Evolutionary conservation across 2,113 vertebrate species (phyloP), one percentile per base, ranked within the genome.

Genomic region (Podiceps cristatus): DNA sequence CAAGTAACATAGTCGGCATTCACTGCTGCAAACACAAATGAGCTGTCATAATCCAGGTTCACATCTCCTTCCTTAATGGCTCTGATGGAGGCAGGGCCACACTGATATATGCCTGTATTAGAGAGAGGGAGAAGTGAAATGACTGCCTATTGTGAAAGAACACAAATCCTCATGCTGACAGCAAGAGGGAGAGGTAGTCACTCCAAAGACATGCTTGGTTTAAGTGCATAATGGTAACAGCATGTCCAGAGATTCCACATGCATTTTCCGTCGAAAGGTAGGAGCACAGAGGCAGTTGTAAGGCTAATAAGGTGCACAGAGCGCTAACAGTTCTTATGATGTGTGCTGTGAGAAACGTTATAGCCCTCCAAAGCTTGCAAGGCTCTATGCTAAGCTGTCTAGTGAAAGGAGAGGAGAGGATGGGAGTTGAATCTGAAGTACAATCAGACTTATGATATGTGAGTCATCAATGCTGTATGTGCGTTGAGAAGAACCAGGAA

Each of bases 1-100:
- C 99, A 99, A 31, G 97, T 96, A 4, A 98, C 95, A 4, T 95
- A 97, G 94, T 99, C 99, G 2, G 98, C 99, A 4, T 99, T 99
- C 93, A 99, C 99, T 93, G 99, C 99, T 2, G 99, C 98, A 18
- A 97, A 99, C 91, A 99, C 98, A 85, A 99, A 99, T 3, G 98
- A 97, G 45, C 98, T 96, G 44, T 99, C 99, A 3, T 99, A 99
- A 56, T 98, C 97, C 53, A 98, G 50, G 31, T 98, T 22, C 15
- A 98, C 92, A 11, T 99, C 96, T 58, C 99, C 99, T 55, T 98
- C 96, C n/a, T 86, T 98, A 66, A 99, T 93, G 91, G 99, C 99
- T 79, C 52, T 98, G 59, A 98, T 98, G 2, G 99, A 96, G 37
- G 99, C 98, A 8, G 99, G 99, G 50, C 99, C 99, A 14, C 99